A percentile compares a stretch with the other conserved stretches of the same genome.
Conservation (phyloP, 2,888 invertebrate genomes). For the Cheilosia soror region DNA sequence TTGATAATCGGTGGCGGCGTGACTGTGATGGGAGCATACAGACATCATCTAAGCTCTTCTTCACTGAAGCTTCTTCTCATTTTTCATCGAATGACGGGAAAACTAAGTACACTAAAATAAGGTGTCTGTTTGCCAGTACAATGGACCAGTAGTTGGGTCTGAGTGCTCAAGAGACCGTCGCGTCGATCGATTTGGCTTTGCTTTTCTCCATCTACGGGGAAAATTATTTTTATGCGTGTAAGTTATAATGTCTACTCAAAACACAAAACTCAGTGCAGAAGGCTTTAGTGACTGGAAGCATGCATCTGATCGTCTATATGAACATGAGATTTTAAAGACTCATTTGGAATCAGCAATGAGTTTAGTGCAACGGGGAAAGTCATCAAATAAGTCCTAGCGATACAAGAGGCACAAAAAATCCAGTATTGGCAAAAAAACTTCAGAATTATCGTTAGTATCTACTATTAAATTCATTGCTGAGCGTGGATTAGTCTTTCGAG, state of each 20-base stretch:
- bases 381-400: slow-evolving; percentile 14
- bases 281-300: slow-evolving; percentile 22
- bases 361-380: slow-evolving; percentile 29
- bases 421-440: slow-evolving; percentile 24
- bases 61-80: too few species aligned
- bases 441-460: too few species aligned
- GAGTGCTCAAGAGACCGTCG: not conserved
- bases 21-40: too few species aligned
- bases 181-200: not conserved
- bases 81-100: too few species aligned
- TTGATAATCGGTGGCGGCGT: too few species aligned
- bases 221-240: slow-evolving; percentile 21
- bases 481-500: slow-evolving; percentile 19
- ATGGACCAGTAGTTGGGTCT: too few species aligned
- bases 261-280: not conserved
- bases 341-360: slow-evolving; percentile 32
- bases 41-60: too few species aligned
- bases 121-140: too few species aligned
- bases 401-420: slow-evolving; percentile 26
- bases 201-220: slow-evolving; percentile 17
- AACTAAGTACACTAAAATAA: too few species aligned
- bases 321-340: slow-evolving; percentile 31
- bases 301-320: slow-evolving; percentile 12
- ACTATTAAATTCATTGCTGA: slow-evolving; percentile 2
- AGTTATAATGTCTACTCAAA: slow-evolving; percentile 18